A percentile compares a stretch with the other conserved stretches of the same genome.
These are phyloP conservation scores for Trochalopteron elliotii DNA, from an alignment of 2,113 vertebrate genomes.

Conservation along the genomic window DNA sequence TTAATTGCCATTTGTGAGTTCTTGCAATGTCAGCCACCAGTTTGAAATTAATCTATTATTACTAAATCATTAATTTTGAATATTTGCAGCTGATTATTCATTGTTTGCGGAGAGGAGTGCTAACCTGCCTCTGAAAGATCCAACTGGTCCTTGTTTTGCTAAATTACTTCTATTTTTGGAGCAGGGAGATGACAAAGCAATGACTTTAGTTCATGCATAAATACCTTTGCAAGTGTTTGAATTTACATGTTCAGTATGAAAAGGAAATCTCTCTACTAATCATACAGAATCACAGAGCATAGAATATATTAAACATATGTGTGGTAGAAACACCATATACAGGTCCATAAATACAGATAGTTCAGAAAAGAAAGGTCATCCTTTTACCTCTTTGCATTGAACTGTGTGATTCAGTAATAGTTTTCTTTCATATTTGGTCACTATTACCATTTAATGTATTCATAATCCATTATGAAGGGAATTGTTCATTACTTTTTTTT, in stretches of 20 bases:
- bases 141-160: background rate
- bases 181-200: background rate
- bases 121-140: background rate
- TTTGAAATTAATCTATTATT: background rate
- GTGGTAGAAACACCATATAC: background rate
- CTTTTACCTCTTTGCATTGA: background rate
- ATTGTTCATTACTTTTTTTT: background rate
- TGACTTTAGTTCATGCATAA: background rate
- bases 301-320: background rate
- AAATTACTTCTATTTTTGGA: background rate
- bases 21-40: background rate
- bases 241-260: background rate
- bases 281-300: background rate
- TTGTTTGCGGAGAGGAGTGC: background rate
- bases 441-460: background rate
- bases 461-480: background rate
- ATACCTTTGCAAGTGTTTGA: background rate
- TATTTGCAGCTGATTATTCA: conserved; percentile 19
- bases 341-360: background rate
- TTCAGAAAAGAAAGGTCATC: background rate
- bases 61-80: background rate
- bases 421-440: background rate
- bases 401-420: background rate
- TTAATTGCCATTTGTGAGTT: background rate
- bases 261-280: background rate